Evolutionary conservation across 2,797 vertebrate genomes (phyloP).

Genomic region (Oryzias dopingdopingensis): DNA sequence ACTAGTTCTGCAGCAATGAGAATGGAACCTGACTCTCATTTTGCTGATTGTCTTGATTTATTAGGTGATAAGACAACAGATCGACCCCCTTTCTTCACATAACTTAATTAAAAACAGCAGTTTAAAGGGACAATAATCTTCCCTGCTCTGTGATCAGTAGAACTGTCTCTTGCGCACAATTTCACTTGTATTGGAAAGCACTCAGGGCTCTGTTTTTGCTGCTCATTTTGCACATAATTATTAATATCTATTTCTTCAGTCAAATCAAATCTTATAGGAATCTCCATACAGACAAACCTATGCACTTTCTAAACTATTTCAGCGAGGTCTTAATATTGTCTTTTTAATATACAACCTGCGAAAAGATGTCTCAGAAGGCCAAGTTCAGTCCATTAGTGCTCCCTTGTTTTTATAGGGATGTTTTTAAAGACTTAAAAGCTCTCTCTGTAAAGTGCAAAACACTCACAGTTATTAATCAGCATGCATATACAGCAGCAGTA

Average conservation of each 20-base stretch:
- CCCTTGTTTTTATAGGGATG: conserved; percentile 56
- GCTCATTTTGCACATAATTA: conserved; percentile 57
- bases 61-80: conserved; percentile 8
- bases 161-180: conserved; percentile 53
- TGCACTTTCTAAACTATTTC: conserved; percentile 47
- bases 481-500: conserved; percentile 35
- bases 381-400: conserved; percentile 64
- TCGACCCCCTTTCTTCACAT: conserved; percentile 10
- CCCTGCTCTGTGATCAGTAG: conserved; percentile 41
- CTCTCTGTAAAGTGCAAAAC: conserved; percentile 51
- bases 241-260: conserved; percentile 38
- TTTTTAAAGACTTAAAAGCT: conserved; percentile 48
- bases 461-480: conserved; percentile 41
- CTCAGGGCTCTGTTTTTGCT: conserved; percentile 46
- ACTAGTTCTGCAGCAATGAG: too few relatives aligned
- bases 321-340: conserved; percentile 31
- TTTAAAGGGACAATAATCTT: conserved; percentile 29
- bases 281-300: conserved; percentile 34
- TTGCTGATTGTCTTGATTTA: neutral
- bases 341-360: conserved; percentile 27
- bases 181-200: conserved; percentile 66
- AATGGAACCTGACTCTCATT: neutral
- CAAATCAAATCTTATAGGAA: conserved; percentile 24
- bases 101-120: conserved; percentile 26
- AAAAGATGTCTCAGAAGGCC: conserved; percentile 48